These are phyloP conservation scores for Nesospiza acunhae DNA, from an alignment of 2,113 vertebrate species.

Conservation along the genomic window DNA sequence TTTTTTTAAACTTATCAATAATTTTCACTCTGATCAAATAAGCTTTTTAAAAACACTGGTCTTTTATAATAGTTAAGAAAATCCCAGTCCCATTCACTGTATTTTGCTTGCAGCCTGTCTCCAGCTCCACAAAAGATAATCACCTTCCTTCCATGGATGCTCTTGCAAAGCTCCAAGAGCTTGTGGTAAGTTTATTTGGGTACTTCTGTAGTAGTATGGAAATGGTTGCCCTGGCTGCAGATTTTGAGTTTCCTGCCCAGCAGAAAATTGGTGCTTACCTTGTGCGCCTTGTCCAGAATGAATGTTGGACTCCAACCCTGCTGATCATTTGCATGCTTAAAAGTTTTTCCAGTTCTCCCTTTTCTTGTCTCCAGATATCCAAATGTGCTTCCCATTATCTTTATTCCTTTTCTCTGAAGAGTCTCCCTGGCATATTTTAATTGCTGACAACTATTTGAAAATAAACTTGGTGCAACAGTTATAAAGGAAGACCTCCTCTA, in stretches of 20 bases:
- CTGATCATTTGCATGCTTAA: neutral
- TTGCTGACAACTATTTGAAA: neutral
- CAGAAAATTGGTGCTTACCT: neutral
- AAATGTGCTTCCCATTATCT: neutral
- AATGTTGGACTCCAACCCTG: neutral
- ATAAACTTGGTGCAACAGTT: neutral
- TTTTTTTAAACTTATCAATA: neutral
- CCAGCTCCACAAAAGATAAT: neutral
- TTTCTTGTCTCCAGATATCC: neutral
- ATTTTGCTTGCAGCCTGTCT: neutral
- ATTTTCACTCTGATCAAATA: neutral
- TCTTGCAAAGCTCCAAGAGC: neutral
- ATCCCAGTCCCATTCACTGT: neutral
- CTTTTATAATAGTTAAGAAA: neutral
- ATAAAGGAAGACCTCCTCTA: neutral
- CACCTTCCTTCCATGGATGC: neutral
- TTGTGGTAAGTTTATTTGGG: neutral
- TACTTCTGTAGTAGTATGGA: neutral
- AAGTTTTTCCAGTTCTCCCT: neutral
- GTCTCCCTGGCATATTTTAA: neutral
- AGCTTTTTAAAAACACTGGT: neutral
- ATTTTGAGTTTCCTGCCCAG: neutral
- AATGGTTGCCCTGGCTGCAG: neutral
- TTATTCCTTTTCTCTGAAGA: neutral
- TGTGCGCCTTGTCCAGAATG: neutral